These are phyloP conservation scores for Drosophila parthenogenetica DNA, from an alignment of 2,888 invertebrate genomes.

Conservation along the genomic window DNA sequence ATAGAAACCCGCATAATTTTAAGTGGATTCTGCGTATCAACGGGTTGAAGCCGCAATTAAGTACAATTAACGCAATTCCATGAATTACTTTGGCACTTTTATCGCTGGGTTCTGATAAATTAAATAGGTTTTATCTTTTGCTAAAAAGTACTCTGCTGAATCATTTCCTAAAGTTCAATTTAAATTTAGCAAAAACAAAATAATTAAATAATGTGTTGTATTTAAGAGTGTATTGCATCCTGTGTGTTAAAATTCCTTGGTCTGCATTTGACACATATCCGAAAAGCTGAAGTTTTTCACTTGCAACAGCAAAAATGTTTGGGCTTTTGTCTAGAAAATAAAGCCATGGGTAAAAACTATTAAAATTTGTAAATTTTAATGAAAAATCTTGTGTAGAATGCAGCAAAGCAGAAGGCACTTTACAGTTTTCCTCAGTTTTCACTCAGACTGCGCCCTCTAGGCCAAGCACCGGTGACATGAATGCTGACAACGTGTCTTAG, in stretches of 20 bases:
- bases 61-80: constrained; percentile 20
- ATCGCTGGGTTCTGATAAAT: background rate
- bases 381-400: constrained; percentile 68
- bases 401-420: constrained; percentile 70
- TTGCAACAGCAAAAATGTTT: constrained; percentile 47
- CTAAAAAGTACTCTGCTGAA: background rate
- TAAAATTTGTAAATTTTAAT: constrained; percentile 72
- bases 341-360: constrained; percentile 50
- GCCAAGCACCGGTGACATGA: constrained; percentile 70
- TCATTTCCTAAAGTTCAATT: constrained; percentile 13
- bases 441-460: background rate
- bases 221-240: constrained; percentile 44
- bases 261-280: constrained; percentile 58
- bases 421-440: constrained; percentile 11
- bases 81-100: constrained; percentile 23
- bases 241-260: constrained; percentile 25
- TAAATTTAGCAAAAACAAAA: constrained; percentile 5
- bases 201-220: constrained; percentile 41
- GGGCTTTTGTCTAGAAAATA: constrained; percentile 23
- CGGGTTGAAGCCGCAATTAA: constrained; percentile 2
- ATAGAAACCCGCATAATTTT: constrained; percentile 33
- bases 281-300: constrained; percentile 44
- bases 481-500: constrained; percentile 82
- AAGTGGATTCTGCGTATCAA: background rate
- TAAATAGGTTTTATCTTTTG: constrained; percentile 2